Conservation (phyloP, 2,888 invertebrate genomes). For the Tenthredo notha region DNA sequence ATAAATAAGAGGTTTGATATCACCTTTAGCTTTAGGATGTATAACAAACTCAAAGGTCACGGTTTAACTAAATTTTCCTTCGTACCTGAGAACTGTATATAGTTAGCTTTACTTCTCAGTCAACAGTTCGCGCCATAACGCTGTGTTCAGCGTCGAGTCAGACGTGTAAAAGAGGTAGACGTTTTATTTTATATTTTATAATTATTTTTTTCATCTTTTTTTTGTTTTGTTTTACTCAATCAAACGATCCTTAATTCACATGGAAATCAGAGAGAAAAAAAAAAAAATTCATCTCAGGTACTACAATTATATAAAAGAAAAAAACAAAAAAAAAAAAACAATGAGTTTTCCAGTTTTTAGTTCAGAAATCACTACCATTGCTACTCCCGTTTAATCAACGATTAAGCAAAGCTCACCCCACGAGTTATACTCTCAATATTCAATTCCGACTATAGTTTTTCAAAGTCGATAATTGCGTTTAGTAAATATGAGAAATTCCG, state of each 20-base stretch:
- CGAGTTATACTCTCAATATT: neutral
- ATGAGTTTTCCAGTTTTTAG: neutral
- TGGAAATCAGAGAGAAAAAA: neutral
- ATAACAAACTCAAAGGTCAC: constrained; percentile 36
- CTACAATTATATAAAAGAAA: constrained; percentile 31
- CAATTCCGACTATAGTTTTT: neutral
- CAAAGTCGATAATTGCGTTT: neutral
- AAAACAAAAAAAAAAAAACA: constrained; percentile 41
- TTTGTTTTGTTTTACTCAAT: neutral
- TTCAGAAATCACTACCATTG: neutral
- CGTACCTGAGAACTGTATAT: constrained; percentile 40
- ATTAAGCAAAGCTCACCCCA: neutral
- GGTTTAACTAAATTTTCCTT: constrained; percentile 29
- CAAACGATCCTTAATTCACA: neutral
- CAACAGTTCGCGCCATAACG: constrained; percentile 23
- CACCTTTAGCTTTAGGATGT: constrained; percentile 25
- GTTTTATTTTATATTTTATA: neutral
- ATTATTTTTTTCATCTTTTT: neutral
- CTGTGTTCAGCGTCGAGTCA: constrained; percentile 32
- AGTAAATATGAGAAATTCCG: neutral
- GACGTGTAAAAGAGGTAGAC: constrained; percentile 7
- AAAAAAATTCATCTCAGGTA: constrained; percentile 21
- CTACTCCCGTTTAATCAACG: neutral
- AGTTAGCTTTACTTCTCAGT: constrained; percentile 24
- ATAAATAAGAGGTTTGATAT: constrained; percentile 38